Base-by-base conservation (phyloP, 2,888 invertebrate species). In the Pseudococcus longispinus region DNA sequence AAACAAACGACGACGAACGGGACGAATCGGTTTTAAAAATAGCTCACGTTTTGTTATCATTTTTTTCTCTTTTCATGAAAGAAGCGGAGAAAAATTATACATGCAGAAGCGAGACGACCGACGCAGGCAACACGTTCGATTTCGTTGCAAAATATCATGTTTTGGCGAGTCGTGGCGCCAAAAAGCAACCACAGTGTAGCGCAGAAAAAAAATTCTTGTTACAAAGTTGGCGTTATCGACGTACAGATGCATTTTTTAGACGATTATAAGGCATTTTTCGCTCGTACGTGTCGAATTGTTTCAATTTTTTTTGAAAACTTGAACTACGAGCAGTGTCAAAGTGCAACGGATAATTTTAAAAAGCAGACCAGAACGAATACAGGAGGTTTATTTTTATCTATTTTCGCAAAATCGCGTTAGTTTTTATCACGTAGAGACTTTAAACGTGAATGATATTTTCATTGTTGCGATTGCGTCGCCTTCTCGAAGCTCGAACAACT, bases 91-190 rank as follows among this genome's bases (percentile, higher is more conserved):
- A 60, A 60, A 60, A 60, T 60, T 23, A 23, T 23, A 23, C 60
- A 23, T 23, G 23, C 60, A 3, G 23, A 60, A 60, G 23, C 20
- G 5, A 37, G 37, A 37, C 37, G 37, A 37, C 37, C 37, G 37
- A 23, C 23, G 60, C 11, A 11, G 5, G 60, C 60, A 60, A 60
- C 60, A 60, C 60, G 60, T 60, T 60, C 60, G 60, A 13, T 60
- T 60, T 60, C 60, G 60, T 60, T 60, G 60, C 60, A 60, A 60
- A 60, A 60, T 60, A 60, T 23, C 60, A 23, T 60, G 23, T 60
- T 60, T 60, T 60, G 60, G 60, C 60, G 60, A 60, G 9, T 20
- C 20, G 20, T 60, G 60, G 60, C 60, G 60, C 60, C 60, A 60
- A 60, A 60, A 60, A 60, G 1, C 55, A 11, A 60, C 5, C 37